These are phyloP conservation scores for Tragelaphus buxtoni DNA, from an alignment of 2,113 vertebrate genomes.

Conservation along the genomic window DNA sequence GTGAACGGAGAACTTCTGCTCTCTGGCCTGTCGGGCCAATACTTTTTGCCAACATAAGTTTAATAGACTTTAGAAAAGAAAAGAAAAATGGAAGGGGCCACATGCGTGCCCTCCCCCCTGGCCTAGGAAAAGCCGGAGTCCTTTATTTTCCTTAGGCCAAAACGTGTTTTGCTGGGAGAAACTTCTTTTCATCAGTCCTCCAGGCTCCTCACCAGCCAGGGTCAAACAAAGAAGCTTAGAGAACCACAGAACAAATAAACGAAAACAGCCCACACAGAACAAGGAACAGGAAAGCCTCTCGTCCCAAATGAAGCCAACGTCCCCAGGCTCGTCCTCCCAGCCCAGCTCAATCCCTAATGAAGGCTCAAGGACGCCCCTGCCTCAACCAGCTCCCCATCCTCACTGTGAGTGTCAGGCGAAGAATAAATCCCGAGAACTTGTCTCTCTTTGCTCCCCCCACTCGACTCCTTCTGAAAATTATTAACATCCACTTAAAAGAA, in stretches of 20 bases:
- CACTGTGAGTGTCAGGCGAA: conserved; percentile 53
- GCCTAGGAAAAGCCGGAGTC: background rate
- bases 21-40: too few species aligned
- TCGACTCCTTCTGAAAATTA: conserved; percentile 63
- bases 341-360: background rate
- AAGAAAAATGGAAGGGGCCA: background rate
- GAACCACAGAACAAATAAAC: conserved; percentile 60
- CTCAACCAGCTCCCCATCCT: conserved; percentile 10
- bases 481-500: conserved; percentile 77
- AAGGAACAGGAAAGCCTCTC: conserved; percentile 21
- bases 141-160: conserved; percentile 23
- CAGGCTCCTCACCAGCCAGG: conserved; percentile 20
- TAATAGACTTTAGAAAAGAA: background rate
- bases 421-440: conserved; percentile 50
- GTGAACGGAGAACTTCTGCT: too few species aligned
- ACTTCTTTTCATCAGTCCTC: conserved; percentile 37
- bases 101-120: background rate
- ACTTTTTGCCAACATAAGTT: background rate
- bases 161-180: conserved; percentile 43
- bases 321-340: conserved; percentile 8
- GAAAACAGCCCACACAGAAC: conserved; percentile 58
- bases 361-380: background rate
- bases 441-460: background rate
- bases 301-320: conserved; percentile 50
- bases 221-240: conserved; percentile 60